Percentiles rank a stretch among this genome's conserved stretches.
Evolutionary conservation across 2,797 vertebrate species (phyloP).

Genomic region (Amniataba percoides): DNA sequence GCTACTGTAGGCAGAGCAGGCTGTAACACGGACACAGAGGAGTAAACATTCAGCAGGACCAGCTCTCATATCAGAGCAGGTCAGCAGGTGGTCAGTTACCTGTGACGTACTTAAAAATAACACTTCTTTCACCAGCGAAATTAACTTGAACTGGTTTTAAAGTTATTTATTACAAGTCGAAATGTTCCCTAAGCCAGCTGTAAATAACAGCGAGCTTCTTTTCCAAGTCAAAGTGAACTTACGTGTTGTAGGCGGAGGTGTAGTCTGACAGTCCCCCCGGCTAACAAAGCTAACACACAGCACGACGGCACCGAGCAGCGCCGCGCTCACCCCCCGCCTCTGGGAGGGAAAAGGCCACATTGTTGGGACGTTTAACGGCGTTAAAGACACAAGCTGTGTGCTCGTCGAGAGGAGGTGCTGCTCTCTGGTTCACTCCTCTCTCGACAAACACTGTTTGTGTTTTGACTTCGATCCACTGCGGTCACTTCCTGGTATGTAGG

Average conservation of each 20-base stretch:
- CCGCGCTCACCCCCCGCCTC: neutral
- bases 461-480: neutral
- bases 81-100: neutral
- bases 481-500: conserved; percentile 55
- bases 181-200: rapidly evolving
- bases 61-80: neutral
- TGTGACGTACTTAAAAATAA: conserved; percentile 30
- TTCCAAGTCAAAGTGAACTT: conserved; percentile 30
- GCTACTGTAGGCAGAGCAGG: conserved; percentile 74
- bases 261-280: conserved; percentile 51
- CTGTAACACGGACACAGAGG: conserved; percentile 65
- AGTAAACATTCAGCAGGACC: neutral
- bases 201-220: rapidly evolving
- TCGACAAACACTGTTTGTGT: neutral
- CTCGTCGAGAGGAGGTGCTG: rapidly evolving
- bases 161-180: rapidly evolving
- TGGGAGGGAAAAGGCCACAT: conserved; percentile 20
- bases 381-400: neutral
- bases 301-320: conserved; percentile 24
- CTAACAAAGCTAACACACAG: conserved; percentile 59
- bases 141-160: neutral
- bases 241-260: conserved; percentile 52
- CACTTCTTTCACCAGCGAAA: no score
- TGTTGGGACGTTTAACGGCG: neutral
- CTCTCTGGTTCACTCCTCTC: rapidly evolving